Percentiles rank a stretch among this genome's conserved stretches.
phyloP scores from a whole-genome alignment of 2,113 vertebrate genomes.

The Brachyistius frenatus region DNA sequence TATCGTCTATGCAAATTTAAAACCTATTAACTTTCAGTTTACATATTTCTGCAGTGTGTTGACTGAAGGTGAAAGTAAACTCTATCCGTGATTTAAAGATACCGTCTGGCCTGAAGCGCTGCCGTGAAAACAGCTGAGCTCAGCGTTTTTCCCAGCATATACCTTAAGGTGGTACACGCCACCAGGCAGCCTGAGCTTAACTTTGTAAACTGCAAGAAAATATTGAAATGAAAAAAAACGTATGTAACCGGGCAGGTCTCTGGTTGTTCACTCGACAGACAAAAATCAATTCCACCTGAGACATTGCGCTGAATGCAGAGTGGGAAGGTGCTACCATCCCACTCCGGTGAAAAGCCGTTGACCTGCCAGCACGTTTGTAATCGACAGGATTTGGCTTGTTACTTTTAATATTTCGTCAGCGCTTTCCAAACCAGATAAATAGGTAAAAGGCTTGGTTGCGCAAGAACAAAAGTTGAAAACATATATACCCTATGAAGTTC shows the following conservation, averaged over 20 bases:
- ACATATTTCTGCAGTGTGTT: not conserved
- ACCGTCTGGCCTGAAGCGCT: constrained; percentile 27
- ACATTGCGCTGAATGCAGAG: not conserved
- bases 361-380: not conserved
- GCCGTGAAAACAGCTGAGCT: constrained; percentile 43
- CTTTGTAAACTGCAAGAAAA: constrained; percentile 17
- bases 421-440: not conserved
- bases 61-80: not conserved
- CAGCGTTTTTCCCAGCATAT: constrained; percentile 24
- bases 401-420: not conserved
- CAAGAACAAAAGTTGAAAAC: not conserved
- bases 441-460: not conserved
- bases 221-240: constrained; percentile 1
- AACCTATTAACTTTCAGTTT: not conserved
- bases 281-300: constrained; percentile 6
- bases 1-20: too few species aligned
- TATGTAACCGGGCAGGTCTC: not conserved
- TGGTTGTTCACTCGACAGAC: constrained; percentile 1
- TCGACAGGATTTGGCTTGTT: not conserved
- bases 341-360: not conserved
- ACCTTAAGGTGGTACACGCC: not conserved
- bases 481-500: not conserved
- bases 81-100: not conserved
- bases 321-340: not conserved
- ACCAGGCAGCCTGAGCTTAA: constrained; percentile 20